Percentiles rank a stretch among this genome's conserved stretches.
Conservation (phyloP, 2,797 vertebrate species). For the Sus cebifrons region DNA sequence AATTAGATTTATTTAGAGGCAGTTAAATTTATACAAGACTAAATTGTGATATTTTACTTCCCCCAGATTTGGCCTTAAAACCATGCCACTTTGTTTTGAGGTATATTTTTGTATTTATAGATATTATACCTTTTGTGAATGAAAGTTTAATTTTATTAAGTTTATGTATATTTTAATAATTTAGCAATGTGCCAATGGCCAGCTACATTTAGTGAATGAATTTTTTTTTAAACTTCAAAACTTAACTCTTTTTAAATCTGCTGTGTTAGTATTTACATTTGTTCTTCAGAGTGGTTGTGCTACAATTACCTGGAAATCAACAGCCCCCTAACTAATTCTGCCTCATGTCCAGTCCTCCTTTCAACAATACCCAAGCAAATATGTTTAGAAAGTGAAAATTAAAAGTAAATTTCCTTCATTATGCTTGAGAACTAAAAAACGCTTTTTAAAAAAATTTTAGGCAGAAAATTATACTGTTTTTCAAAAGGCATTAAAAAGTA, state of each 20-base stretch:
- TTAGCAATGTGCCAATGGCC: slow-evolving; percentile 60
- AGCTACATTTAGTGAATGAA: slow-evolving; percentile 34
- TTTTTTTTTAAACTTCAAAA: slow-evolving; percentile 27
- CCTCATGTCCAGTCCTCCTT: neutral
- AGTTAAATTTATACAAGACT: slow-evolving; percentile 54
- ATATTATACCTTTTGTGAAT: neutral
- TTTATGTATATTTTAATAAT: slow-evolving; percentile 20
- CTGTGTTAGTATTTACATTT: slow-evolving; percentile 11
- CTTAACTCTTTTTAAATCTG: slow-evolving; percentile 21
- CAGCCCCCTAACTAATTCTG: slow-evolving; percentile 20
- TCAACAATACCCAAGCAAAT: slow-evolving; percentile 27
- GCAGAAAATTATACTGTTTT: slow-evolving; percentile 42
- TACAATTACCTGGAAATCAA: slow-evolving; percentile 36
- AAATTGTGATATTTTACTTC: slow-evolving; percentile 70
- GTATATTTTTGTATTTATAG: slow-evolving; percentile 56
- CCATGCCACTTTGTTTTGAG: slow-evolving; percentile 43
- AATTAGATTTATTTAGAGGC: slow-evolving; percentile 77
- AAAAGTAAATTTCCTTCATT: slow-evolving; percentile 31
- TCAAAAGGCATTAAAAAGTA: neutral
- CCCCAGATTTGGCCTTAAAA: slow-evolving; percentile 63
- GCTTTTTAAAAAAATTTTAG: neutral
- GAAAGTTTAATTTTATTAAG: slow-evolving; percentile 31
- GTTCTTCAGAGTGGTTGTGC: neutral
- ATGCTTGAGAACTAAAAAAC: slow-evolving; percentile 14
- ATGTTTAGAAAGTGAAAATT: slow-evolving; percentile 55